Base-by-base conservation (phyloP, 2,888 invertebrate genomes). In the Mactromeris polynyma region DNA sequence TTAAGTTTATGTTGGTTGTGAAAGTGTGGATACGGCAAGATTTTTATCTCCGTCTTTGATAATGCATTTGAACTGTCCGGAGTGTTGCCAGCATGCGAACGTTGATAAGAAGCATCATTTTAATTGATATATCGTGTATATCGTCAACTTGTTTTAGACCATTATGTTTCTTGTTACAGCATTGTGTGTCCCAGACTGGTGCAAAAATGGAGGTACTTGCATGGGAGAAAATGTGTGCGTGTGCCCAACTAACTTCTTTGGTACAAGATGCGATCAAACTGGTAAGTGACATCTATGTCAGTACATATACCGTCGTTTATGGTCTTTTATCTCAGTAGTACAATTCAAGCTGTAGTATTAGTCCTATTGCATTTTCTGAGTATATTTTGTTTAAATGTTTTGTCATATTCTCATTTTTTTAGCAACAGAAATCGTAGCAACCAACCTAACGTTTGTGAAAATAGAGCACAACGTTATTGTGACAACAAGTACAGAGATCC, bases 201-300 rank as follows among this genome's bases (percentile, higher is more conserved):
- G 94, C 81, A 54, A 85, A 46, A 94, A 94, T 86, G 91, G 91
- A 19, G 94, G 94, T 9, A 88, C 91, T 7, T 94, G 94, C 84
- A 91, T 94, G 36, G 93, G 94, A 19, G 36, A 87, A 17, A 91
- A 92, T 78, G 58, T 90, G 0, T 94, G 94, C 79, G 26, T 85
- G 38, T 94, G 94, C 89, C 84, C 88, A 31, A 0, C n/a, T 6
- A 91, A 90, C 17, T 94, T 85, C 81, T 86, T 90, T 81, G 94
- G 94, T 21, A 79, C 81, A 21, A 81, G 86, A 51, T 93, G 93
- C 80, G 89, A 93, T 46, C 21, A 91, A 79, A 84, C 89, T 80
- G 87, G 92, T 92, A 88, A 87, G 86, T 82, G 51, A 38, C 11
- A 11, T 64, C 21, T 64, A 21, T n/a, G 40, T 40, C 40, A 4